phyloP scores from a whole-genome alignment of 2,797 vertebrate genomes.

The Sciaenops ocellatus region DNA sequence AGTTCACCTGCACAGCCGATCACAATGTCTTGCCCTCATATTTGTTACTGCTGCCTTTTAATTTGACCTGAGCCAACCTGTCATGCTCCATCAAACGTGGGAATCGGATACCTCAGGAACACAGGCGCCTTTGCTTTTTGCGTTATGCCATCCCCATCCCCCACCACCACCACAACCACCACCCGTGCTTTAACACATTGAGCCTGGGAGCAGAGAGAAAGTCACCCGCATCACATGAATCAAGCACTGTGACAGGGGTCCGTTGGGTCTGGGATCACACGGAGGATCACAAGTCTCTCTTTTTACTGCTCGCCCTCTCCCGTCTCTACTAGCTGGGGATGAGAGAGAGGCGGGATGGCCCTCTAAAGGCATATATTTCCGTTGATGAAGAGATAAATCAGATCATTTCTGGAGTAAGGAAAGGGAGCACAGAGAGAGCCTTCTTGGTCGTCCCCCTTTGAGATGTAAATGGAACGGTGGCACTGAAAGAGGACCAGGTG shows the following conservation, averaged over 20 bases:
- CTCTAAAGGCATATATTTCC: conserved; percentile 83
- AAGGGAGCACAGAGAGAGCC: conserved; percentile 81
- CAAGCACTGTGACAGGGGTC: conserved; percentile 81
- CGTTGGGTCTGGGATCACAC: conserved; percentile 78
- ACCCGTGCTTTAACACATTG: conserved; percentile 53
- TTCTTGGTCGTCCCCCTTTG: conserved; percentile 82
- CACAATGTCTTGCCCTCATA: conserved; percentile 64
- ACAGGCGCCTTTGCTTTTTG: conserved; percentile 73
- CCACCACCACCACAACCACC: conserved; percentile 6
- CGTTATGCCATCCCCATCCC: conserved; percentile 37
- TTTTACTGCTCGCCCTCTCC: conserved; percentile 71
- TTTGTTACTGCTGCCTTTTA: conserved; percentile 75
- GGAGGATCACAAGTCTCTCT: conserved; percentile 81
- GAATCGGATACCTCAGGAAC: conserved; percentile 80
- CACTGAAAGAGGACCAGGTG: conserved; percentile 86
- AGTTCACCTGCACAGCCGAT: conserved; percentile 72
- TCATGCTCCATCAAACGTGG: conserved; percentile 81
- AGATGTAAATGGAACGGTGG: conserved; percentile 86
- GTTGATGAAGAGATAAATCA: conserved; percentile 88
- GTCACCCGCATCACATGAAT: conserved; percentile 83
- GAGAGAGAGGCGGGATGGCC: conserved; percentile 67
- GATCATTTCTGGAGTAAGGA: conserved; percentile 83
- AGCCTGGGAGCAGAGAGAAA: conserved; percentile 73
- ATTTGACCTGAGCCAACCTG: conserved; percentile 78
- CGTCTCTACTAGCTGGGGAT: conserved; percentile 63